Evolutionary conservation across 2,888 invertebrate species (phyloP), one percentile per base, ranked within the genome.

Genomic region (Achlya flavicornis): DNA sequence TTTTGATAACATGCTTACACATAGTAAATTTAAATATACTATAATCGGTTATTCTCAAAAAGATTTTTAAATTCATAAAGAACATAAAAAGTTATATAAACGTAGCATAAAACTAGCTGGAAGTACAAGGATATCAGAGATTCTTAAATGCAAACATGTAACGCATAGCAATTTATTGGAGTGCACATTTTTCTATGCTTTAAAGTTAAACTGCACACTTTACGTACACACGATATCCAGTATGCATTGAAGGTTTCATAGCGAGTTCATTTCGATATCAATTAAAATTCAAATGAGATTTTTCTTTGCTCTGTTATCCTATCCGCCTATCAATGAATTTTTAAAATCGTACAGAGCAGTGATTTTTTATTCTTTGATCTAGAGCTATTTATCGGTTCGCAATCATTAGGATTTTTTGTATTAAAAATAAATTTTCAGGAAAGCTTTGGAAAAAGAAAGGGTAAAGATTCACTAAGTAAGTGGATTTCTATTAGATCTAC

Each of bases 231-330:
- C 46, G 61, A 14, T 53, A 63, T 67, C 61, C 57, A 64, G n/a
- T 65, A 71, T n/a, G 60, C 53, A 38, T 66, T 32, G 65, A 64
- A 66, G 67, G 65, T 70, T 66, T 57, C 65, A 61, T 53, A 14
- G 63, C 65, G 63, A 63, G 66, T 74, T 75, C 65, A 79, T 80
- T 84, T 80, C 77, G 53, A 76, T 76, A 78, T 76, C 79, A 79
- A 83, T 85, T 83, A 81, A 80, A 71, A 85, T 83, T 83, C 79
- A 82, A 83, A 85, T 83, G 73, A 74, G 76, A 66, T 77, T 77
- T 79, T 81, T 80, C 74, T 72, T 75, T 75, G 75, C 64, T 62
- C 68, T 61, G 69, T 66, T 66, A 66, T 61, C 65, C 67, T 66
- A 71, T 68, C 67, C 62, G 64, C 61, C 68, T 68, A 66, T 74